Evolutionary conservation across 1,140 invertebrate species (phyloP).

Genomic region (Cataglyphis hispanica): DNA sequence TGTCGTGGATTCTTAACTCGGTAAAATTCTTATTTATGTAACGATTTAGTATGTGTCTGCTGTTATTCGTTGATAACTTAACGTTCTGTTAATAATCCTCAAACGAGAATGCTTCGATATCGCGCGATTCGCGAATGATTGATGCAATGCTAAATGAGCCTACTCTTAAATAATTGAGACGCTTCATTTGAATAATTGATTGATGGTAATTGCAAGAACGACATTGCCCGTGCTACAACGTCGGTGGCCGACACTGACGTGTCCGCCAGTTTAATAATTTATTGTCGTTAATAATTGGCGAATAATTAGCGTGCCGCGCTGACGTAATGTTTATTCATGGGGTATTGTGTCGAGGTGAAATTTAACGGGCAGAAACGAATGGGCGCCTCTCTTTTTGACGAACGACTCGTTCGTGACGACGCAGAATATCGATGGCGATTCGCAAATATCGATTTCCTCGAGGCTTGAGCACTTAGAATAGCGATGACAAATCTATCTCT

Average conservation of each 20-base stretch:
- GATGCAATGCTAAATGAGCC: constrained; percentile 59
- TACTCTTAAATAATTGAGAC: constrained; percentile 67
- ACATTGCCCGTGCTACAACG: constrained; percentile 31
- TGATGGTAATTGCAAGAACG: constrained; percentile 67
- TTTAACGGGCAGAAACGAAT: constrained; percentile 63
- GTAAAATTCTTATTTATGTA: background rate
- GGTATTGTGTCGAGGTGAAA: constrained; percentile 53
- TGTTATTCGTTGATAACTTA: constrained; percentile 4
- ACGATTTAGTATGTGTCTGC: background rate
- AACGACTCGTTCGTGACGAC: constrained; percentile 64
- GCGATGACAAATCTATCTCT: background rate
- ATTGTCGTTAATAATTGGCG: constrained; percentile 70
- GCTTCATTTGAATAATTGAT: constrained; percentile 65
- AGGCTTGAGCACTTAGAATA: constrained; percentile 9
- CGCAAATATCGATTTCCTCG: constrained; percentile 44
- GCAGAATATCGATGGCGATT: constrained; percentile 59
- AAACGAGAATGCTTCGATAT: constrained; percentile 4
- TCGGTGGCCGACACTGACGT: background rate
- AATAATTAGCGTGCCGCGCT: constrained; percentile 66
- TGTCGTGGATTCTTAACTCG: background rate
- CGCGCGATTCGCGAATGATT: constrained; percentile 27
- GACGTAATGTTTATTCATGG: constrained; percentile 69
- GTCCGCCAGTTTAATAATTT: constrained; percentile 62
- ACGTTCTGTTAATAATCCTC: constrained; percentile 21
- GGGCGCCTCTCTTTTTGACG: constrained; percentile 52